Base-by-base conservation (phyloP, 1,140 invertebrate species). In the Panulirus ornatus region DNA sequence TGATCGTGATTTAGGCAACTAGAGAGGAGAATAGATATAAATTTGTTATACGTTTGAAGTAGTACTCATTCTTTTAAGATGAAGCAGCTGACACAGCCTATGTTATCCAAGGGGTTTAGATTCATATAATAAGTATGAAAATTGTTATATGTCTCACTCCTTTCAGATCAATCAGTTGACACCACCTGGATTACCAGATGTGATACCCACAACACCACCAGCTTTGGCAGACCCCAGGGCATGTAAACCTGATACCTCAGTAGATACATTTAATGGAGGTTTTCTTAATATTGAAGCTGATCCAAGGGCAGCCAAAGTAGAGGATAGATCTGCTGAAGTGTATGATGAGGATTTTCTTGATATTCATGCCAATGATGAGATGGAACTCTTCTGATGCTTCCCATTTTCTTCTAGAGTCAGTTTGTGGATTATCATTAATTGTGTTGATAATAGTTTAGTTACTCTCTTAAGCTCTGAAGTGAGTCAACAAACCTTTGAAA, bases 381-480 rank as follows among this genome's bases (percentile, higher is more conserved):
- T 85, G 83, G 83, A 85, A 27, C 83, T 85, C 58, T 85, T 85
- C 27, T 85, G 83, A 85, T 85, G 44, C 78, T 38, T 3, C 58
- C 78, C 19, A 0, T 36, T 5, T 5, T 81, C n/a, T 30, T 66
- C n/a, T 66, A 66, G 58, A 11, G 44, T 11, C 8, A 16, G 16
- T 47, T 8, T 16, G 44, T 47, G 8, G 8, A 1, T 8, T 8
- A 47, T 16, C 16, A 47, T 47, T 47, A 47, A 47, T n/a, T n/a
- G 44, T 11, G 8, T 8, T 47, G 44, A 47, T 8, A 16, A 11
- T 8, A 47, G 16, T 16, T 16, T 47, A 1, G 8, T 11, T 47
- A 11, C 44, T 47, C 8, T 8, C 44, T 16, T 11, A 16, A 47
- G 16, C 44, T 16, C n/a, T n/a, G n/a, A n/a, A n/a, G n/a, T n/a